Evolutionary conservation across 1,140 invertebrate genomes (phyloP), one percentile per base, ranked within the genome.

Genomic region (Neodiprion lecontei): DNA sequence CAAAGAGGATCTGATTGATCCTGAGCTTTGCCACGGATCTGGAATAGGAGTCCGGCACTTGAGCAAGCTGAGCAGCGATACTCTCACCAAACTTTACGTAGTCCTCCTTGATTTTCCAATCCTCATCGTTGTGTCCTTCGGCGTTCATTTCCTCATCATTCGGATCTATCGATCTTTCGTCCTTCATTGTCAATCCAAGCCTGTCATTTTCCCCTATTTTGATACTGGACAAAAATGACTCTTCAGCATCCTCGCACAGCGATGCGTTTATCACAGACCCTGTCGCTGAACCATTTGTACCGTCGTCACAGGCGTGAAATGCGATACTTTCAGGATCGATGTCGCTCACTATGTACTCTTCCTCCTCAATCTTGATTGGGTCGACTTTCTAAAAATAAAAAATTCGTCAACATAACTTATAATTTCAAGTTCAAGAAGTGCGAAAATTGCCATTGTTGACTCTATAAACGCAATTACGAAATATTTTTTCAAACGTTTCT

Each of bases 1-100:
- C 82, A 72, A 84, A 84, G 1, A 84, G 77, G 9, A 84, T 84
- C 67, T 84, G 82, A 67, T 84, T 84, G 69, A 84, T 84, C 70
- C 80, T 80, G 0, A 84, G 74, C 71, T 84, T 84, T 2, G 82
- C 82, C 8, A 84, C 82, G 9, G 82, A 83, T 65, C 82, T 82
- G n/a, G 82, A 84, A 9, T 84, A 84, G 0, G 82, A 83, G 40
- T 84, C 82, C 0, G 82, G 82, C 1, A 84, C 83, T 69, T 84
- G 78, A 9, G 82, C 82, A 1, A 84, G 69, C 49, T 84, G 82
- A 2, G 80, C 70, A 1, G 82, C 82, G 28, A 84, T 83, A 67
- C 82, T 83, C 28, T 84, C 82, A 1, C 80, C 82, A 67, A 84
- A 84, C 70, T 84, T 83, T 9, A 75, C 66, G n/a, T 77, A 84